These are phyloP conservation scores for Iselma pallidipennis DNA, from an alignment of 2,888 invertebrate species.

Conservation along the genomic window DNA sequence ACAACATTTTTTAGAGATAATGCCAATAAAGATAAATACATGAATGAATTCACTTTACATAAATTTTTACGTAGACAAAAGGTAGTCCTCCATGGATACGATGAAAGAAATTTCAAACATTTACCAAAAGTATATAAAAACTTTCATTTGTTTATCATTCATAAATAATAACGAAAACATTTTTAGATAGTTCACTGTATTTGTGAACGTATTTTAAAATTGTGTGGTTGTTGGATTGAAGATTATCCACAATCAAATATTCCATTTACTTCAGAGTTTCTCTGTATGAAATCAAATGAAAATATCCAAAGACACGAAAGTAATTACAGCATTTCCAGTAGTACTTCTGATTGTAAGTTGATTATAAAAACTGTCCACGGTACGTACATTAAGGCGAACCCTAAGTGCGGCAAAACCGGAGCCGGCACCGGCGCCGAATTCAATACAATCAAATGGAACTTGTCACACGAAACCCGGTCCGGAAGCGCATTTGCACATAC, in stretches of 20 bases:
- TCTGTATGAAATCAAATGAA: constrained; percentile 48
- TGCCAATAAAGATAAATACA: constrained; percentile 55
- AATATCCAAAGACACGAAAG: constrained; percentile 47
- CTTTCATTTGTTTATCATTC: neutral
- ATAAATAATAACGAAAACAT: neutral
- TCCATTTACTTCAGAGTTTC: constrained; percentile 65
- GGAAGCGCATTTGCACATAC: too few species aligned
- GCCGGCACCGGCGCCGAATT: too few species aligned
- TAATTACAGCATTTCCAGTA: constrained; percentile 46
- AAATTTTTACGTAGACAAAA: constrained; percentile 73
- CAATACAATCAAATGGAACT: too few species aligned
- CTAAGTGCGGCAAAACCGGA: too few species aligned
- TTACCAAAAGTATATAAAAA: constrained; percentile 72
- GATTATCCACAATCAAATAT: constrained; percentile 60
- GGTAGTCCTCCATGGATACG: constrained; percentile 76
- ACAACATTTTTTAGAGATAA: constrained; percentile 55
- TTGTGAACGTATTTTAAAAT: constrained; percentile 74
- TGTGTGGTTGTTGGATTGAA: constrained; percentile 67
- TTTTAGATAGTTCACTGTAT: constrained; percentile 74
- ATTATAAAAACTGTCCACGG: too few species aligned
- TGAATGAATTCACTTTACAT: constrained; percentile 68
- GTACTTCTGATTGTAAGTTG: constrained; percentile 45
- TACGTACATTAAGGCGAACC: too few species aligned
- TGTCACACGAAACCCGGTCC: too few species aligned
- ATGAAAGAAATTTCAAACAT: constrained; percentile 73